Evolutionary conservation across 2,797 vertebrate species (phyloP), one percentile per base, ranked within the genome.

Genomic region (Nasua narica): DNA sequence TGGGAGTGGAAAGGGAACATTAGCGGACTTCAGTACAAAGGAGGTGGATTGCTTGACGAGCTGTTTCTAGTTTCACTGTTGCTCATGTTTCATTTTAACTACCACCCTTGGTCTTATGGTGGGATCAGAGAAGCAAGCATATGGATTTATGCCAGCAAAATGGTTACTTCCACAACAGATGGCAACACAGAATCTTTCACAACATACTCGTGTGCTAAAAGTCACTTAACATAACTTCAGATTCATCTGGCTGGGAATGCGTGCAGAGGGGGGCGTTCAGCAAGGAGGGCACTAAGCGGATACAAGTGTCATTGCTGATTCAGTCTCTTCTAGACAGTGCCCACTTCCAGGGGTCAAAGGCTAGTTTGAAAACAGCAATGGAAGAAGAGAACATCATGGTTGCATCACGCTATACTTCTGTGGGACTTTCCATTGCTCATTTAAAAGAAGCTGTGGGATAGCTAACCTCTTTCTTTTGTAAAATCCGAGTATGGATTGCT

Each of bases 11-110:
- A 97, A 87, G 81, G 87, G 88, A 89, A 60, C 72, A 97, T 96
- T 94, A 98, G 97, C 94, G 97, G 97, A 98, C 97, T 95, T 96
- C 96, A 97, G 97, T 97, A 98, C 37, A 96, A 97, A 98, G 96
- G 95, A 89, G 96, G n/a, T 25, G 37, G 52, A 29, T 94, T 87
- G 83, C 83, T 97, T 97, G 87, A 21, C 94, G 95, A 96, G 94
- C 77, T 96, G 95, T 96, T 98, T 97, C 70, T 16, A 69, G 19
- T 96, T 90, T 87, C 79, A 89, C n/a, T 87, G 32, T 37, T 43
- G 58, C 46, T 85, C 37, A 4, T 7, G 95, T 95, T 97, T 97
- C 95, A 90, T 95, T 97, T 97, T 96, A 93, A 96, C 95, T 96
- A 72, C 46, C 48, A 79, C 50, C 37, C 27, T 14, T 87, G 69